Conservation (phyloP, 2,888 invertebrate species). For the Andrena bicolor region DNA sequence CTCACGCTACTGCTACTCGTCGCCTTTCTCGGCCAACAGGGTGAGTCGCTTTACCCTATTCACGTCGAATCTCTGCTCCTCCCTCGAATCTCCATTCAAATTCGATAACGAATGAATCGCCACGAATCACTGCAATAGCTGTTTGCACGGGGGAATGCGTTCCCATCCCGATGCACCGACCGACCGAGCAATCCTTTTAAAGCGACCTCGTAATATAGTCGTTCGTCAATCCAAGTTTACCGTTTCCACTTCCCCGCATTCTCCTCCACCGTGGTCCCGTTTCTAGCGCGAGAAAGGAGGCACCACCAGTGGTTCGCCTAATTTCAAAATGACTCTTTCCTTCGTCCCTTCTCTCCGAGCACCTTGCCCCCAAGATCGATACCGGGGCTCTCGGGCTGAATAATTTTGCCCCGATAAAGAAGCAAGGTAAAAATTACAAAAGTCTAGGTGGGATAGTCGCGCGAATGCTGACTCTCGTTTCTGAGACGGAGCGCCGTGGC, state of each 20-base stretch:
- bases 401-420: neutral
- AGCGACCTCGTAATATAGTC: neutral
- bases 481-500: neutral
- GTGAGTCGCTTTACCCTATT: conserved; percentile 64
- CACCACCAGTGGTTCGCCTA: conserved; percentile 26
- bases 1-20: conserved; percentile 70
- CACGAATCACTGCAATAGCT: neutral
- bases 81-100: neutral
- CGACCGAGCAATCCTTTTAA: neutral
- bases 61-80: neutral
- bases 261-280: too few relatives aligned
- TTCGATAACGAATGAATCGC: neutral
- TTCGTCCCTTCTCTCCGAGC: neutral
- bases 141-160: neutral
- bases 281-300: neutral
- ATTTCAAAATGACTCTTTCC: conserved; percentile 55
- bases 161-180: neutral
- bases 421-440: conserved; percentile 11
- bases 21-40: conserved; percentile 74
- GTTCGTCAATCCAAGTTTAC: conserved; percentile 32
- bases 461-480: conserved; percentile 45
- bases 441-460: neutral
- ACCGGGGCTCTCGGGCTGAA: neutral
- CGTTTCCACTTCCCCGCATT: neutral
- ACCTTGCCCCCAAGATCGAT: neutral